phyloP scores from a whole-genome alignment of 2,113 vertebrate genomes.

The Apodemus sylvaticus region DNA sequence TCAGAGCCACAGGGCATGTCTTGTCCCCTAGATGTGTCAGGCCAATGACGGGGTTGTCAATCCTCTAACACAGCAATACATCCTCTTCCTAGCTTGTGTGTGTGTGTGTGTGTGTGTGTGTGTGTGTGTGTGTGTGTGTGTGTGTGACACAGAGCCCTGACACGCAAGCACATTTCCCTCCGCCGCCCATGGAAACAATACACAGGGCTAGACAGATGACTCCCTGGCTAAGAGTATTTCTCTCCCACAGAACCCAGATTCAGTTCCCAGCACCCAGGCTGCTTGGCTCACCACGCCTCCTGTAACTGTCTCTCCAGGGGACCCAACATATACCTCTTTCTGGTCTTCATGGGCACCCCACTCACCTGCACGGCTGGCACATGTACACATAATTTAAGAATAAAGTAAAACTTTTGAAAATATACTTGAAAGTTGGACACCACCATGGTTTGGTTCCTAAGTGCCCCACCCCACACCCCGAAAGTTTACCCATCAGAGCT shows the following conservation, averaged over 20 bases:
- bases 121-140: no score
- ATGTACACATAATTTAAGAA: background rate
- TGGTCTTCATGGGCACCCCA: background rate
- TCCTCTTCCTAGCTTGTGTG: no score
- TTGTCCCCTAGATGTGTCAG: background rate
- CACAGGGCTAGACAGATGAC: background rate
- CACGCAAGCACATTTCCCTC: background rate
- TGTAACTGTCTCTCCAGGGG: background rate
- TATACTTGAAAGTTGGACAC: background rate
- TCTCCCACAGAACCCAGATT: background rate
- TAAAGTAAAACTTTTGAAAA: background rate
- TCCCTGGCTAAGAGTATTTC: background rate
- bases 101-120: no score
- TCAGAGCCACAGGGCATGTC: background rate
- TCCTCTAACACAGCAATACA: background rate
- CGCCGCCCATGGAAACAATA: background rate
- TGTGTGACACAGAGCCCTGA: background rate
- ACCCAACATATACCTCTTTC: background rate
- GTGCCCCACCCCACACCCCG: fast-evolving
- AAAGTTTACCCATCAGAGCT: background rate
- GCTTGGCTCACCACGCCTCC: background rate
- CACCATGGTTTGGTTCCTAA: background rate
- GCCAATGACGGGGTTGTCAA: fast-evolving
- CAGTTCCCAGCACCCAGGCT: background rate
- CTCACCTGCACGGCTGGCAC: background rate